phyloP scores from a whole-genome alignment of 2,888 invertebrate species.

The Strigamia maritima region DNA sequence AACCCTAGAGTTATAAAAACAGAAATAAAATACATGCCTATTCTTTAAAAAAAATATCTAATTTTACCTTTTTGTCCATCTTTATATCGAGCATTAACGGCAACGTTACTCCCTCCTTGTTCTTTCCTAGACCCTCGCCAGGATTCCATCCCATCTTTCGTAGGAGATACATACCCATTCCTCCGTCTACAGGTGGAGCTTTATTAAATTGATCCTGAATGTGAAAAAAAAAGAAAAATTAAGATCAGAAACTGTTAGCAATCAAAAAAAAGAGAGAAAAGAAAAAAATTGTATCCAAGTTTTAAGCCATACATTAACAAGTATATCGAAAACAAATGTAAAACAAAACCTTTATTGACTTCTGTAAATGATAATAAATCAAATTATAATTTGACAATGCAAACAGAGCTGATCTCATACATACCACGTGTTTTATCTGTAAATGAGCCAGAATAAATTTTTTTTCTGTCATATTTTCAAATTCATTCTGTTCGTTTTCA shows the following conservation, averaged over 20 bases:
- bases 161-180: slow-evolving; percentile 93
- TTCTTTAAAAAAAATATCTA: slow-evolving; percentile 56
- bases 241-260: background rate
- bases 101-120: slow-evolving; percentile 84
- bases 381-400: background rate
- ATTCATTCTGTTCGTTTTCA: slow-evolving; percentile 18
- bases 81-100: slow-evolving; percentile 93
- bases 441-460: slow-evolving; percentile 1
- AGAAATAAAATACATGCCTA: too few species aligned
- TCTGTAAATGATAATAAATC: slow-evolving; percentile 12
- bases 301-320: background rate
- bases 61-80: slow-evolving; percentile 89
- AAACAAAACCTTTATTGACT: slow-evolving; percentile 1
- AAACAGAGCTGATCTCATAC: slow-evolving; percentile 31
- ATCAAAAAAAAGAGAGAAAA: background rate
- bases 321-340: background rate
- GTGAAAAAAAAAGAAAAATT: slow-evolving; percentile 36
- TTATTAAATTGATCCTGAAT: slow-evolving; percentile 80
- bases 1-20: slow-evolving; percentile 28
- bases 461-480: background rate
- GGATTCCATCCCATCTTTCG: slow-evolving; percentile 95
- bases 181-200: slow-evolving; percentile 86
- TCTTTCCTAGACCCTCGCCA: slow-evolving; percentile 88
- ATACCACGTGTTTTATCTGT: slow-evolving; percentile 11
- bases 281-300: background rate